phyloP scores from a whole-genome alignment of 2,797 vertebrate genomes.

The Tapera naevia region DNA sequence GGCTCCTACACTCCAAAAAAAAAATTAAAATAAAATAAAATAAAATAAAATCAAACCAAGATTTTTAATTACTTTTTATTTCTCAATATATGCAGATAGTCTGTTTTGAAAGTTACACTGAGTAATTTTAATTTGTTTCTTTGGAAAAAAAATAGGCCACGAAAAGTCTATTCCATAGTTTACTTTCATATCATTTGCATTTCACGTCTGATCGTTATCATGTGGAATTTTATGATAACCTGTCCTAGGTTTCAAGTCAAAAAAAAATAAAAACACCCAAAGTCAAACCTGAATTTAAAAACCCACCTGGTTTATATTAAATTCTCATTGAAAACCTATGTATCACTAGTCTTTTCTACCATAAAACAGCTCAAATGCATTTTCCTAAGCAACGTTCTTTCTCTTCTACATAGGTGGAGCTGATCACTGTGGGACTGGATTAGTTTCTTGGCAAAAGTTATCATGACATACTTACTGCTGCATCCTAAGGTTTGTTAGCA shows the following conservation, averaged over 20 bases:
- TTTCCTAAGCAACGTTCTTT: not conserved
- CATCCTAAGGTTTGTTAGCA: not conserved
- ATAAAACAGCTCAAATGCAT: not conserved
- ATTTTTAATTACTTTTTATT: not conserved
- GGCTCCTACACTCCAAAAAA: not conserved
- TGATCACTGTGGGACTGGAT: not conserved
- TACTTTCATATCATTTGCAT: not conserved
- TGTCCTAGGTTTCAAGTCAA: not conserved
- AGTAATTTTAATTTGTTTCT: not conserved
- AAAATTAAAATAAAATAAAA: too few relatives aligned
- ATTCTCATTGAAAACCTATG: not conserved
- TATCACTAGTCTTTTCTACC: not conserved
- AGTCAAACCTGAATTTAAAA: not conserved
- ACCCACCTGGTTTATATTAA: not conserved
- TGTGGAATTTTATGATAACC: not conserved
- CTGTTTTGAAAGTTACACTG: not conserved
- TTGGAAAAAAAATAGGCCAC: not conserved
- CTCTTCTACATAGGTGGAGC: constrained; percentile 1
- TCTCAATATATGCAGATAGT: not conserved
- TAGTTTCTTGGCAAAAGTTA: not conserved
- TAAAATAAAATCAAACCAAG: not conserved
- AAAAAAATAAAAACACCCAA: not conserved
- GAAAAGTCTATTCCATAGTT: not conserved
- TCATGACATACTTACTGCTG: not conserved
- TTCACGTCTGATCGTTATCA: not conserved